Percentiles rank a stretch among this genome's conserved stretches.
Evolutionary conservation across 2,113 vertebrate genomes (phyloP).

Genomic region (Peromyscus californicus): DNA sequence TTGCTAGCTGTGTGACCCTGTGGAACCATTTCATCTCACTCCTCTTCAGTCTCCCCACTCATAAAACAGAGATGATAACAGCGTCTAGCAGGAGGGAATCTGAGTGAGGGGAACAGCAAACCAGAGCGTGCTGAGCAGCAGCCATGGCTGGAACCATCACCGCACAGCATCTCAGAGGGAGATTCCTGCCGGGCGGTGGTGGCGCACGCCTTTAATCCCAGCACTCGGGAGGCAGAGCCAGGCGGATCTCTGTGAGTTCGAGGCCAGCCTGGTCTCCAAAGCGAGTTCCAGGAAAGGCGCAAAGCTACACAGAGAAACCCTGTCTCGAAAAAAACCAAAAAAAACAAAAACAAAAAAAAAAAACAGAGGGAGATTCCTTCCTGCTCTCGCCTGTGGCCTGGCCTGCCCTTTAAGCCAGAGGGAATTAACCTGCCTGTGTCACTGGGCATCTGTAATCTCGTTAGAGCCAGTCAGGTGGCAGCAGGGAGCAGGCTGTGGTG

Average conservation of each 20-base stretch:
- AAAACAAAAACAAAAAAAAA: too few relatives aligned
- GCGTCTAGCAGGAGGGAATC: background rate
- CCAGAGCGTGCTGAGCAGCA: rapidly evolving
- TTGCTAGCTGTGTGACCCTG: background rate
- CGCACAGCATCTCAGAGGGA: background rate
- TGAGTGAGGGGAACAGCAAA: background rate
- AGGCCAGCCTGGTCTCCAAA: too few relatives aligned
- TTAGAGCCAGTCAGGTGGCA: conserved; percentile 21
- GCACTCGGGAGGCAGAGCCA: too few relatives aligned
- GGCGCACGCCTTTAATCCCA: too few relatives aligned
- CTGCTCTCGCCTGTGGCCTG: background rate
- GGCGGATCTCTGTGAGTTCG: too few relatives aligned
- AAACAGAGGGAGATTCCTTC: background rate
- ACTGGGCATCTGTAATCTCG: conserved; percentile 56
- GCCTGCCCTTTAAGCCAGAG: conserved; percentile 46
- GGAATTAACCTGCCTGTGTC: conserved; percentile 41
- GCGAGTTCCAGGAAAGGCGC: too few relatives aligned
- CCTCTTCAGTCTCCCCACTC: background rate
- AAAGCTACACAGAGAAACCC: too few relatives aligned
- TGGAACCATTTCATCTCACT: background rate
- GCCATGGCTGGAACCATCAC: background rate
- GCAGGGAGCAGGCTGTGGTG: background rate
- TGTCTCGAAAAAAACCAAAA: too few relatives aligned
- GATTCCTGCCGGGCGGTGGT: too few relatives aligned
- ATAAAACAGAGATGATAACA: background rate